These are phyloP conservation scores for Megalurothrips usitatus DNA, from an alignment of 2,888 invertebrate species.

Conservation along the genomic window DNA sequence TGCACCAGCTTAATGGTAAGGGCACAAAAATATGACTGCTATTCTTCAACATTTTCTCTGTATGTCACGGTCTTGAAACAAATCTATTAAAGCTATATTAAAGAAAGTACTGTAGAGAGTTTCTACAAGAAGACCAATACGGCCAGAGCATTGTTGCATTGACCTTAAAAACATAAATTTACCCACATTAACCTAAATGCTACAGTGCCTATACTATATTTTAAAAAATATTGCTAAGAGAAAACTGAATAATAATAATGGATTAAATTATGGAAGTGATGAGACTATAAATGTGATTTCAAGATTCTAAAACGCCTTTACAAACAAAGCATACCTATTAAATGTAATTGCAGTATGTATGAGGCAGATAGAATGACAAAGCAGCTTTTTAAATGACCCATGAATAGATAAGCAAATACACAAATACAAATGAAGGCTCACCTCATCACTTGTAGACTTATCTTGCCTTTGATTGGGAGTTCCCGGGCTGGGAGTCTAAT, in stretches of 20 bases:
- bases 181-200: background rate
- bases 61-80: too few relatives aligned
- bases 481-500: conserved; percentile 59
- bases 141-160: too few relatives aligned
- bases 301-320: conserved; percentile 9
- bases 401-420: too few relatives aligned
- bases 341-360: too few relatives aligned
- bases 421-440: conserved; percentile 46
- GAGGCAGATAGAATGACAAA: background rate
- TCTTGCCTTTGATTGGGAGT: conserved; percentile 84
- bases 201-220: background rate
- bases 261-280: background rate
- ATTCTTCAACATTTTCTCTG: too few relatives aligned
- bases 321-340: background rate
- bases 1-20: background rate
- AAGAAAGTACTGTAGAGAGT: too few relatives aligned
- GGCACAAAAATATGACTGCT: too few relatives aligned
- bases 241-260: background rate
- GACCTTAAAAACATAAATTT: too few relatives aligned
- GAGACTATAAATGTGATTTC: background rate
- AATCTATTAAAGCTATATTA: too few relatives aligned
- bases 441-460: conserved; percentile 94
- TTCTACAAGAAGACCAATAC: too few relatives aligned
- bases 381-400: background rate
- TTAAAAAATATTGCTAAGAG: background rate